phyloP scores from a whole-genome alignment of 2,888 invertebrate species.

The Galerucella pusilla region DNA sequence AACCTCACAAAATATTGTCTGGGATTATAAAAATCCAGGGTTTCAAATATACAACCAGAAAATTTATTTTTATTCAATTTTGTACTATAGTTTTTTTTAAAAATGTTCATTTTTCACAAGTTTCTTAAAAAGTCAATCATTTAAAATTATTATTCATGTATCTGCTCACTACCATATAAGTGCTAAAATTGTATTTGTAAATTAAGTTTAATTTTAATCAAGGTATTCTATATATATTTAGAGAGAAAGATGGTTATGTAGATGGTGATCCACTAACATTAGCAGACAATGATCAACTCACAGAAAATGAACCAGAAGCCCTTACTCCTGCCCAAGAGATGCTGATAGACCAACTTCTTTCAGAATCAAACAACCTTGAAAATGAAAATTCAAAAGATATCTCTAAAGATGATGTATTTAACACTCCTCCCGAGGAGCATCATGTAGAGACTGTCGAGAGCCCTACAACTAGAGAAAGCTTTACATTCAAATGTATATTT shows the following conservation, averaged over 20 bases:
- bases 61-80: too few relatives aligned
- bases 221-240: neutral
- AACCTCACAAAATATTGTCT: neutral
- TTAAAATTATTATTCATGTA: too few relatives aligned
- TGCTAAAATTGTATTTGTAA: too few relatives aligned
- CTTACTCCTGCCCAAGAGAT: slow-evolving; percentile 43
- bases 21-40: neutral
- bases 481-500: slow-evolving; percentile 63
- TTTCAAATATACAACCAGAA: too few relatives aligned
- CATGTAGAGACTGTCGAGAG: slow-evolving; percentile 63
- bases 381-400: slow-evolving; percentile 38
- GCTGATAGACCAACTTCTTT: slow-evolving; percentile 48
- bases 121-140: too few relatives aligned
- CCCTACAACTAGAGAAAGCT: slow-evolving; percentile 61
- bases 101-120: too few relatives aligned
- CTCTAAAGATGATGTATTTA: slow-evolving; percentile 42
- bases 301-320: slow-evolving; percentile 36
- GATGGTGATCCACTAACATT: slow-evolving; percentile 1
- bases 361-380: slow-evolving; percentile 43
- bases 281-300: slow-evolving; percentile 18
- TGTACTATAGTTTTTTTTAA: too few relatives aligned
- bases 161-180: too few relatives aligned
- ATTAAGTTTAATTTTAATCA: too few relatives aligned
- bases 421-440: slow-evolving; percentile 52
- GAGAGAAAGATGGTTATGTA: slow-evolving; percentile 5